These are phyloP conservation scores for Cerastis leucographa DNA, from an alignment of 2,888 invertebrate genomes.

Conservation along the genomic window DNA sequence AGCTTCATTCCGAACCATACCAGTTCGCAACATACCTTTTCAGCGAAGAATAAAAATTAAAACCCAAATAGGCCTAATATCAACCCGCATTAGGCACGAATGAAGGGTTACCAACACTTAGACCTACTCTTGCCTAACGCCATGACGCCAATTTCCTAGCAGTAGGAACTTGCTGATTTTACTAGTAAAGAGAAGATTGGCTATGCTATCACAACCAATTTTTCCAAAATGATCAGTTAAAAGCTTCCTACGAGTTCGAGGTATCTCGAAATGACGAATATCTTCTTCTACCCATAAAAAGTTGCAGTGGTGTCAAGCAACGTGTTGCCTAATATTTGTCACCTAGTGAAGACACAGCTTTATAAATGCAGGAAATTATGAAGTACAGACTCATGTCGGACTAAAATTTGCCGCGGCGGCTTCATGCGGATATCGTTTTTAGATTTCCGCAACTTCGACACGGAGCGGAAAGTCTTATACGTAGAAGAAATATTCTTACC, in stretches of 20 bases:
- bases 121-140: not conserved
- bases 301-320: not conserved
- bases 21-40: not conserved
- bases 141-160: not conserved
- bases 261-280: not conserved
- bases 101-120: not conserved
- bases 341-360: conserved; percentile 27
- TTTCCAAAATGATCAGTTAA: not conserved
- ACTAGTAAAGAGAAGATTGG: not conserved
- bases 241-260: not conserved
- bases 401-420: conserved; percentile 35
- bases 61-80: not conserved
- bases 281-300: not conserved
- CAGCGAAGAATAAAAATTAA: not conserved
- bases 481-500: conserved; percentile 17
- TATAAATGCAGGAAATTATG: conserved; percentile 54
- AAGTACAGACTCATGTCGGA: conserved; percentile 44
- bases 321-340: not conserved
- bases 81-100: not conserved
- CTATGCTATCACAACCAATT: not conserved
- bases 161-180: not conserved
- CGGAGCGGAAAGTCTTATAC: conserved; percentile 23
- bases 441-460: conserved; percentile 44
- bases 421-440: conserved; percentile 47
- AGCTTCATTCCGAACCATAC: not conserved